Evolutionary conservation across 2,888 invertebrate species (phyloP), one percentile per base, ranked within the genome.

Genomic region (Teleogryllus oceanicus): DNA sequence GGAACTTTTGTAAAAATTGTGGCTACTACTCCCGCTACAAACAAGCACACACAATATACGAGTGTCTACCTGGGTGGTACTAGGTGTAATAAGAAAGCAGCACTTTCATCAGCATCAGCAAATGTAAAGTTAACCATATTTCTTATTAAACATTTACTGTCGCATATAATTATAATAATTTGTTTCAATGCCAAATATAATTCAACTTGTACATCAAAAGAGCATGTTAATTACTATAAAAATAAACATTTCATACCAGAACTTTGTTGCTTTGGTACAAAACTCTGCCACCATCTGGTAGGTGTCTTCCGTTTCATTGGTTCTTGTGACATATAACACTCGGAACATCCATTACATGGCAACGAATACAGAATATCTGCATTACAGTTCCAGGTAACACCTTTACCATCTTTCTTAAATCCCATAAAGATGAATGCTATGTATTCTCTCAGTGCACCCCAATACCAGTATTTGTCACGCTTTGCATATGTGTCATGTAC

Each of bases 391-490:
- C 94, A 94, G 75, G 90, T 90, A 2, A 94, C 84, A 81, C 89
- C 89, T 79, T 88, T 88, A 84, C 92, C 92, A 80, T 81, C 75
- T 2, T 79, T 78, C 78, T 83, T 82, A 83, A 91, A 91, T 16
- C 93, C 93, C 84, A 92, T 93, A 83, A 95, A 92, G 78, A 97
- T 85, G 84, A 93, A 94, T 2, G 96, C 91, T 24, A 91, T 92
- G 85, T 94, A 93, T 81, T 94, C 92, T 85, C 93, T 91, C 0
- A 96, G 87, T 0, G 91, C 89, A 3, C 96, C 96, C 87, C 94
- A 93, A 84, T 96, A 94, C 96, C 97, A 97, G 86, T 97, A 97
- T 87, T 94, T 94, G 83, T 94, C 92, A 84, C 91, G 92, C 83
- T 89, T 90, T 0, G 91, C 90, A 80, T 92, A 88, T 0, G 94